Percentiles rank a stretch among this genome's conserved stretches.
Evolutionary conservation across 2,113 vertebrate genomes (phyloP).

Genomic region (Cepphus grylle): DNA sequence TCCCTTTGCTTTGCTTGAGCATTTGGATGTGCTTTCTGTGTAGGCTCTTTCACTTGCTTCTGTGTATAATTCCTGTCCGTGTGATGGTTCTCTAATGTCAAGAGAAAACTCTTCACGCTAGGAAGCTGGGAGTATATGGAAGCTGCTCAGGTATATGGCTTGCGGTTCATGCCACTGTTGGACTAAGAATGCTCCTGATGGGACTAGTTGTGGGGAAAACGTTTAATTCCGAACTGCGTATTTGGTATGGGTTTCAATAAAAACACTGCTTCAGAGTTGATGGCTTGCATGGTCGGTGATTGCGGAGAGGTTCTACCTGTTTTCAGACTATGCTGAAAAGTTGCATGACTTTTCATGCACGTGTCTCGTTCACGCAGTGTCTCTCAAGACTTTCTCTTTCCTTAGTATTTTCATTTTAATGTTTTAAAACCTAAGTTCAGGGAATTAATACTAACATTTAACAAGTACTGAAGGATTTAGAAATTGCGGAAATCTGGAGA

Average conservation of each 20-base stretch:
- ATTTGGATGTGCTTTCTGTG: not conserved
- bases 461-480: not conserved
- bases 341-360: not conserved
- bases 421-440: not conserved
- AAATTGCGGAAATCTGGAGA: not conserved
- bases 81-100: not conserved
- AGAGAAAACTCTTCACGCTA: accelerated
- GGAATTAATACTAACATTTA: not conserved
- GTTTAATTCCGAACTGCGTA: accelerated
- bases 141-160: accelerated
- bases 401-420: not conserved
- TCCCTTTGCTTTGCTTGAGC: not conserved
- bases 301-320: not conserved
- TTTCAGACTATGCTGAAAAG: not conserved
- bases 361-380: no score
- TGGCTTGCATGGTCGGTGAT: accelerated
- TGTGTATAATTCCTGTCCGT: not conserved
- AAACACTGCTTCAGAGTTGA: accelerated
- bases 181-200: no score
- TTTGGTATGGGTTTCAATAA: not conserved
- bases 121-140: not conserved
- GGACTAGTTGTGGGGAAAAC: not conserved
- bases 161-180: accelerated
- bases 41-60: not conserved
- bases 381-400: not conserved